Evolutionary conservation across 1,140 invertebrate species (phyloP).

Genomic region (Neoseiulus cucumeris): DNA sequence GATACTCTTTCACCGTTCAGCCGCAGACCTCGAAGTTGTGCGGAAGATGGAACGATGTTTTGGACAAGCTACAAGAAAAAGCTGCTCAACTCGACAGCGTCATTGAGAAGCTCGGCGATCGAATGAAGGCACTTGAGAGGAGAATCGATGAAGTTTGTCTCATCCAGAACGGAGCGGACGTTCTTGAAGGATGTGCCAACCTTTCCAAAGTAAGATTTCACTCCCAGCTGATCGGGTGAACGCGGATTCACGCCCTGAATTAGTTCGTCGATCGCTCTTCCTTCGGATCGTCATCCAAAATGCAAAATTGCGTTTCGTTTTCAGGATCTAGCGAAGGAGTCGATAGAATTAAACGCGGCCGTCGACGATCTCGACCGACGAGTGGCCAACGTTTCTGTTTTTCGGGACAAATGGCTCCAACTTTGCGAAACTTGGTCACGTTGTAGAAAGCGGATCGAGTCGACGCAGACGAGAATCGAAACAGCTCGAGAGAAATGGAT

Average conservation of each 20-base stretch:
- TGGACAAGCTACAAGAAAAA: slow-evolving; percentile 25
- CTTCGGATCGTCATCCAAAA: too few relatives aligned
- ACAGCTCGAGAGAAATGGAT: background rate
- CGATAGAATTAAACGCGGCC: slow-evolving; percentile 10
- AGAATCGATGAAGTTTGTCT: background rate
- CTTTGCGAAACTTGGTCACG: background rate
- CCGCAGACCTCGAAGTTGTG: slow-evolving; percentile 30
- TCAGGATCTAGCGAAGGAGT: slow-evolving; percentile 14
- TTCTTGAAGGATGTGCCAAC: background rate
- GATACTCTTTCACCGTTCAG: slow-evolving; percentile 26
- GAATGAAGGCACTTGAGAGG: background rate
- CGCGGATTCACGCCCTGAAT: too few relatives aligned
- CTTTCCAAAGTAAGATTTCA: background rate
- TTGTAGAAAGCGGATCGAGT: background rate
- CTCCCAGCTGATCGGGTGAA: too few relatives aligned
- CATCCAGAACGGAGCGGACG: background rate
- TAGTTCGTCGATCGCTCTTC: too few relatives aligned
- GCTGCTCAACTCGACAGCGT: background rate
- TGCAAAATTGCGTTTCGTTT: too few relatives aligned
- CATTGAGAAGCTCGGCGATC: background rate
- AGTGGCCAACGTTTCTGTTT: background rate
- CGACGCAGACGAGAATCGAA: background rate
- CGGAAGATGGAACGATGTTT: slow-evolving; percentile 30
- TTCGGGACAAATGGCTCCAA: background rate
- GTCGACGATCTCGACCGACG: slow-evolving; percentile 4